Percentiles rank a stretch among this genome's conserved stretches.
phyloP scores from a whole-genome alignment of 2,113 vertebrate genomes.

The Hystrix brachyura region DNA sequence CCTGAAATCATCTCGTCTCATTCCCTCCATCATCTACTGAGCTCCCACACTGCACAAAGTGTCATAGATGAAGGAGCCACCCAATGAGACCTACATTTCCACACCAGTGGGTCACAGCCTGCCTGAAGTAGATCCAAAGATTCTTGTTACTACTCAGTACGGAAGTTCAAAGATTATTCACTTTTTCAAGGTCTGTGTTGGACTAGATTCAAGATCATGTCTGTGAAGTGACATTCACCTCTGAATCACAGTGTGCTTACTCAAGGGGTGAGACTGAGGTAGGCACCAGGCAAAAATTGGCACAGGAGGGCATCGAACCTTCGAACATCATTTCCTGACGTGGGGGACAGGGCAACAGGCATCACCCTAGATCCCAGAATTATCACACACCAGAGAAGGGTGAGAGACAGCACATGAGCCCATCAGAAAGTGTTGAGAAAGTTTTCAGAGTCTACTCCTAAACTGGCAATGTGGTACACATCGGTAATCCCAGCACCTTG shows the following conservation, averaged over 20 bases:
- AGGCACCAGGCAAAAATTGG: not conserved
- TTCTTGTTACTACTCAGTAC: not conserved
- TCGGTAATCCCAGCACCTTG: not conserved
- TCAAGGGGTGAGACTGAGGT: not conserved
- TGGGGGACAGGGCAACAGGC: not conserved
- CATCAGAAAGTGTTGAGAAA: not conserved
- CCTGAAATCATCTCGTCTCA: not conserved
- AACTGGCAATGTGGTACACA: not conserved
- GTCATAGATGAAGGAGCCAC: rapidly evolving
- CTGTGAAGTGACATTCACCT: not conserved
- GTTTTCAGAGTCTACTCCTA: not conserved
- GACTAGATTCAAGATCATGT: not conserved
- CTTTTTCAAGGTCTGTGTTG: not conserved
- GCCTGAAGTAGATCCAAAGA: not conserved
- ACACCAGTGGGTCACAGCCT: not conserved
- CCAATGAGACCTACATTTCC: not conserved
- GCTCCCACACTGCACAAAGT: not conserved
- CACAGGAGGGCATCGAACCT: not conserved
- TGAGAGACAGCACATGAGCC: not conserved
- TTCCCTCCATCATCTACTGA: not conserved
- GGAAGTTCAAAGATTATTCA: not conserved
- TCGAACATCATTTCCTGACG: not conserved
- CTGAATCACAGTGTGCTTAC: not conserved
- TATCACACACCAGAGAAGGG: not conserved
- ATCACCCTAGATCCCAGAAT: not conserved